Base-by-base conservation (phyloP, 2,797 vertebrate genomes). In the Poecilia picta region DNA sequence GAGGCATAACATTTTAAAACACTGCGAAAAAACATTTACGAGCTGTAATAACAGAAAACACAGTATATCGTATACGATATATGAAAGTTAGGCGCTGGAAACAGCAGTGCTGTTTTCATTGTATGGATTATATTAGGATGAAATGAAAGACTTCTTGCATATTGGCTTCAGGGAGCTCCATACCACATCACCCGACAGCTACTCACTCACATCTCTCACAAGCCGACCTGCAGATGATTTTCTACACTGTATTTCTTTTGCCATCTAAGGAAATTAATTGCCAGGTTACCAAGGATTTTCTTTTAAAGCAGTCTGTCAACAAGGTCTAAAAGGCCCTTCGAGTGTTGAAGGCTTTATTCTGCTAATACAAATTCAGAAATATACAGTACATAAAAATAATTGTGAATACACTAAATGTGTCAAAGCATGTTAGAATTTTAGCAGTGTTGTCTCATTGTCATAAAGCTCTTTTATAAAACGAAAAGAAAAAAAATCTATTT, bases 391-490 rank as follows among this genome's bases (percentile, higher is more conserved):
- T 11, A 90, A 33, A 46, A 82, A 74, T 41, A 4, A 8, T 36
- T n/a, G 51, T 62, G 36, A 73, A 83, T 74, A 43, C 0, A 3
- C 66, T 75, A 41, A 41, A 43, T 72, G 18, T 33, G n/a, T 76
- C 76, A 31, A 23, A 53, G 46, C 46, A 43, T 82, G 88, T 86
- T 25, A 80, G 73, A 71, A 39, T 80, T 84, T 80, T 77, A 45
- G 33, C 74, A 75, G 84, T 82, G 59, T 53, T 4, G 0, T 83
- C 78, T 80, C 59, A 77, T 64, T 57, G 75, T 3, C 25, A 83
- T 75, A 88, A 84, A 85, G 57, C 53, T 68, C 72, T 82, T 43
- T 78, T 80, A 39, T 86, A 72, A 81, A 80, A 81, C 83, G 49
- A 83, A 81, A 86, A 74, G 79, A 79, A 62, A 86, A 13, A 74